Evolutionary conservation across 2,888 invertebrate genomes (phyloP), one percentile per base, ranked within the genome.

Genomic region (Diarsia mendica): DNA sequence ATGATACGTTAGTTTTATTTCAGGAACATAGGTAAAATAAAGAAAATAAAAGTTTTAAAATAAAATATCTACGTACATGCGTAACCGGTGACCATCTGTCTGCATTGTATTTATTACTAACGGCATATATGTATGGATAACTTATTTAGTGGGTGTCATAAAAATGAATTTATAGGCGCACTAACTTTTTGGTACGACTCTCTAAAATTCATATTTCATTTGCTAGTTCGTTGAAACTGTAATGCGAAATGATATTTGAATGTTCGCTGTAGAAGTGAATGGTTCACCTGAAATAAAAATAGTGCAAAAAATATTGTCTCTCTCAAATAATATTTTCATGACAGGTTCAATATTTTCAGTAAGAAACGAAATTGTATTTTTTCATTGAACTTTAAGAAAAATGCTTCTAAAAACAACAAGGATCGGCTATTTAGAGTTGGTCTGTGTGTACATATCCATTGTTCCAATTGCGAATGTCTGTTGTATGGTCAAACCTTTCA

Each of bases 401-500:
- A 63, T 28, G 3, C 4, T 67, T 3, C 18, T 33, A 46, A 53
- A 72, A 69, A 70, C 28, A 46, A 84, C 46, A 75, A 58, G 58
- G 53, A 66, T 67, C 72, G 58, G 66, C 64, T 58, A 64, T 80
- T 80, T 72, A 61, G 61, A 74, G 75, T 74, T 65, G 72, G 75
- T 85, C 68, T 78, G 68, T 39, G 39, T 79, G 74, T 83, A 81
- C 76, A 71, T 75, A 77, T 78, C 82, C 86, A 85, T 87, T 87
- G 84, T 87, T 78, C 75, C 75, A 77, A 78, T 91, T 88, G 77
- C 89, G 88, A 91, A 91, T 89, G 89, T 90, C 90, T 93, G 93
- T 92, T 86, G 87, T 91, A 92, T 94, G 95, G 95, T 94, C 92
- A 94, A 93, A 93, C 95, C 95, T 94, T 95, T 93, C 91, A 89